Conservation (phyloP, 2,797 vertebrate genomes). For the Neosilurus mollespiculum region DNA sequence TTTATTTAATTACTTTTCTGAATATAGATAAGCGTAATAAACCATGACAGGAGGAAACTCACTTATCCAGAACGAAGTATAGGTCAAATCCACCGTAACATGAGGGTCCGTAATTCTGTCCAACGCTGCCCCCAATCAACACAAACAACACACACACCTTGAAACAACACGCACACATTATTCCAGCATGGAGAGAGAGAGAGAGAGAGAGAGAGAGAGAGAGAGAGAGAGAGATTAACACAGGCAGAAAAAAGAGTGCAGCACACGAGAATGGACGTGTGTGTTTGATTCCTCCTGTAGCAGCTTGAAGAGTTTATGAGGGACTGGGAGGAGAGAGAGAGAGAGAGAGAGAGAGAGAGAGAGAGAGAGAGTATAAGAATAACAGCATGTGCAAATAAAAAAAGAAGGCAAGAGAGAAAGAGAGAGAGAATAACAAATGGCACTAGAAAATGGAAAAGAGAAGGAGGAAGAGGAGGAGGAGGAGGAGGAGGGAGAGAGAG, state of each 20-base stretch:
- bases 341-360: conserved; percentile 19
- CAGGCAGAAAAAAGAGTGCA: not conserved
- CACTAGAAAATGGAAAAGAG: not conserved
- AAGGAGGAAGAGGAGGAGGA: not conserved
- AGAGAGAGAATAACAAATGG: not conserved
- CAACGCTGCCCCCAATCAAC: conserved; percentile 69
- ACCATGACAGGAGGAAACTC: conserved; percentile 69
- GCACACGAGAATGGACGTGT: not conserved
- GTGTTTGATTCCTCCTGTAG: conserved; percentile 20
- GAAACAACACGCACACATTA: conserved; percentile 67
- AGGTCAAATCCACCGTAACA: conserved; percentile 98
- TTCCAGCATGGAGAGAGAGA: conserved; percentile 20
- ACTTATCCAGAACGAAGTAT: conserved; percentile 99
- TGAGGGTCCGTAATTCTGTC: conserved; percentile 79
- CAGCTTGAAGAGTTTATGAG: conserved; percentile 3
- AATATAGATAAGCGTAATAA: not conserved
- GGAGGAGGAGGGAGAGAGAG: not conserved
- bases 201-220: not conserved
- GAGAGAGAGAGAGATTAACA: not conserved
- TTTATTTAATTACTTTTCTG: not conserved
- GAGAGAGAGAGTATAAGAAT: not conserved
- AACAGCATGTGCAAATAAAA: not conserved
- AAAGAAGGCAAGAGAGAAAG: too few species aligned
- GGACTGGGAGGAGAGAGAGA: conserved; percentile 19
- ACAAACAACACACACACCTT: conserved; percentile 70